phyloP scores from a whole-genome alignment of 2,888 invertebrate species.

The Acronicta psi region DNA sequence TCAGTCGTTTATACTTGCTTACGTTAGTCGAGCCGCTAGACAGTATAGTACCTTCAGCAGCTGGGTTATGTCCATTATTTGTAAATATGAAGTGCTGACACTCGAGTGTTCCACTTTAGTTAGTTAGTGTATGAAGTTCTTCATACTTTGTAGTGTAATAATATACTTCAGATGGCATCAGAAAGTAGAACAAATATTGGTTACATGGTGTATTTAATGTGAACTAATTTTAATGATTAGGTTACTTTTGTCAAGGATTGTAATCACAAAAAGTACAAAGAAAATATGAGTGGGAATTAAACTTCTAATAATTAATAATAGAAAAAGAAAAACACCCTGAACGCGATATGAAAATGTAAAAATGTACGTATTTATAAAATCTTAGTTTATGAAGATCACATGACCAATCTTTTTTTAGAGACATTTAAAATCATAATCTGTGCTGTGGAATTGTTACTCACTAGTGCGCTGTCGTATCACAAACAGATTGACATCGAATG shows the following conservation, averaged over 20 bases:
- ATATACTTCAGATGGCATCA: conserved; percentile 75
- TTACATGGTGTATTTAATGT: conserved; percentile 76
- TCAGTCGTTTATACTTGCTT: conserved; percentile 47
- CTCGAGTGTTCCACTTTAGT: conserved; percentile 64
- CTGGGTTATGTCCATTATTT: conserved; percentile 69
- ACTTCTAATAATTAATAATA: conserved; percentile 65
- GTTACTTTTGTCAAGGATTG: conserved; percentile 76
- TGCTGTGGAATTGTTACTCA: conserved; percentile 80
- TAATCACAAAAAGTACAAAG: conserved; percentile 85
- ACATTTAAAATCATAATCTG: conserved; percentile 61
- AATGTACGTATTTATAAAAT: conserved; percentile 76
- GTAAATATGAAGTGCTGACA: conserved; percentile 71
- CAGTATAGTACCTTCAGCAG: conserved; percentile 55
- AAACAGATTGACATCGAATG: conserved; percentile 42
- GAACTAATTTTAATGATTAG: conserved; percentile 76
- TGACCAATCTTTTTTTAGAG: conserved; percentile 72
- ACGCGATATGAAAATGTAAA: conserved; percentile 71
- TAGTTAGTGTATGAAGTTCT: conserved; percentile 75
- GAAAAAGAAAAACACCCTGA: conserved; percentile 64
- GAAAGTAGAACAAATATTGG: conserved; percentile 79
- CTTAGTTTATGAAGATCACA: conserved; percentile 68
- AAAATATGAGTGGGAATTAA: conserved; percentile 73
- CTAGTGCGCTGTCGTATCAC: conserved; percentile 63
- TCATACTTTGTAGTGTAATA: conserved; percentile 76
- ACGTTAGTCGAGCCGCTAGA: conserved; percentile 53